Evolutionary conservation across 2,888 invertebrate genomes (phyloP).

Genomic region (Acrobasis consociella): DNA sequence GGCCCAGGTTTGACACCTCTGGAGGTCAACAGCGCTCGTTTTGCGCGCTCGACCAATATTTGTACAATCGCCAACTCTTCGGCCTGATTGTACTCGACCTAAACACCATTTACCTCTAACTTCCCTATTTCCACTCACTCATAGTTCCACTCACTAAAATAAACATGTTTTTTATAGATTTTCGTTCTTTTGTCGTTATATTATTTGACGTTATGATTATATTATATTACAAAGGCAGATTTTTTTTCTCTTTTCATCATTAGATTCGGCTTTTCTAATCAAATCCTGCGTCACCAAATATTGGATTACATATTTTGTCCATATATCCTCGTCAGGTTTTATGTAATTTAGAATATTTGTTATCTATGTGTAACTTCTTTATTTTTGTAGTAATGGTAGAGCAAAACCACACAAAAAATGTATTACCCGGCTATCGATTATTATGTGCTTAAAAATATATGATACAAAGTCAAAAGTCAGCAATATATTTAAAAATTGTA

Average conservation of each 20-base stretch:
- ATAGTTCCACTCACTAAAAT: neutral
- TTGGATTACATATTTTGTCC: too few species aligned
- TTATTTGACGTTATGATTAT: too few species aligned
- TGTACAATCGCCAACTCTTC: slow-evolving; percentile 55
- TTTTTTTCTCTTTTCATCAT: too few species aligned
- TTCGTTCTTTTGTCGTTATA: neutral
- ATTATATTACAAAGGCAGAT: too few species aligned
- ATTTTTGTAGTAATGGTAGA: too few species aligned
- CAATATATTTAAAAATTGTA: slow-evolving; percentile 17
- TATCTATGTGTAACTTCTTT: too few species aligned
- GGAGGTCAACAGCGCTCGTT: slow-evolving; percentile 70
- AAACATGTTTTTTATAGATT: neutral
- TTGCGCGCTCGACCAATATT: slow-evolving; percentile 64
- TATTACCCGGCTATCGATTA: neutral
- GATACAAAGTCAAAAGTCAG: slow-evolving; percentile 14
- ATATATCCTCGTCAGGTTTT: too few species aligned
- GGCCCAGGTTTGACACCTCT: slow-evolving; percentile 73
- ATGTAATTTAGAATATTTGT: too few species aligned
- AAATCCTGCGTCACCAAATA: too few species aligned
- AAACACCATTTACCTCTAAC: slow-evolving; percentile 36
- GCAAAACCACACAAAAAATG: neutral
- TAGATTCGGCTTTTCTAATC: too few species aligned
- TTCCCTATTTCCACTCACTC: neutral
- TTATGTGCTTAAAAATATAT: slow-evolving; percentile 1
- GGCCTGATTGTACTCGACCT: slow-evolving; percentile 51